Conservation (phyloP, 2,797 vertebrate species). For the Gallinago nigripennis region DNA sequence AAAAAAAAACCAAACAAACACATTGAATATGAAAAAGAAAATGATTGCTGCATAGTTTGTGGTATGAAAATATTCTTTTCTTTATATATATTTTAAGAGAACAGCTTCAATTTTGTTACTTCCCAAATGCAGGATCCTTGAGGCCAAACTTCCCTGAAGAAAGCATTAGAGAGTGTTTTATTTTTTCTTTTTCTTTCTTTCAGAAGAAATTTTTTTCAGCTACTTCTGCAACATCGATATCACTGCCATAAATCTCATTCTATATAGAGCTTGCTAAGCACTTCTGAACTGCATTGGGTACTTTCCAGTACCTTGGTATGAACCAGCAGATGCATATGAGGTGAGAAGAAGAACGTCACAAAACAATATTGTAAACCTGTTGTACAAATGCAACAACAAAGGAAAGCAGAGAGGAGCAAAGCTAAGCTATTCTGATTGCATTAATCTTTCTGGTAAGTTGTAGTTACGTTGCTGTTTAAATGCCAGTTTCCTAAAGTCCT, state of each 20-base stretch:
- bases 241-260: background rate
- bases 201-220: background rate
- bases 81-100: background rate
- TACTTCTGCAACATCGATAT: background rate
- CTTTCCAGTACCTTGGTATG: background rate
- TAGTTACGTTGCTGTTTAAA: background rate
- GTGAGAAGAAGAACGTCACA: background rate
- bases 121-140: background rate
- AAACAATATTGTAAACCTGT: background rate
- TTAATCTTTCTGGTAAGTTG: background rate
- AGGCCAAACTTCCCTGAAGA: background rate
- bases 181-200: background rate
- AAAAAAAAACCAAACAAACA: background rate
- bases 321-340: background rate
- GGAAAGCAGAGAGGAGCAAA: background rate
- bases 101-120: background rate
- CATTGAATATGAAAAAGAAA: background rate
- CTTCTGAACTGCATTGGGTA: background rate
- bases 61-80: background rate
- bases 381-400: background rate
- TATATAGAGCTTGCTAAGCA: background rate
- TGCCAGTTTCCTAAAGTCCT: background rate
- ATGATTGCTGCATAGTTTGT: background rate
- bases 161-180: background rate
- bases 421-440: background rate